These are phyloP conservation scores for Fregata magnificens DNA, from an alignment of 2,113 vertebrate species.

Conservation along the genomic window DNA sequence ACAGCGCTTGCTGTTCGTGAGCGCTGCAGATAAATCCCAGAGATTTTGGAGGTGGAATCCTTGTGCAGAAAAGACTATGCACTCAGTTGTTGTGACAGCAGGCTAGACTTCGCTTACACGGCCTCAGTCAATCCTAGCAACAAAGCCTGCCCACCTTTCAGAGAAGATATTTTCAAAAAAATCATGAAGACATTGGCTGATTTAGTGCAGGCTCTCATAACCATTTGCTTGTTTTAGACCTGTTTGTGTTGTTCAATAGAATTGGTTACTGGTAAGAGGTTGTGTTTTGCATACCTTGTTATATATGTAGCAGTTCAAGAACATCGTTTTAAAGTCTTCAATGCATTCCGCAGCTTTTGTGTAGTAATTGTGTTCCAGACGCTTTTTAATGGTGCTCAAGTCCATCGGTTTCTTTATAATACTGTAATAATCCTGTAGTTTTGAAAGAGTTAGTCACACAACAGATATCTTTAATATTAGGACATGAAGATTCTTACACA, in stretches of 20 bases:
- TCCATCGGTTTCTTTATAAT: constrained; percentile 94
- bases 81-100: not conserved
- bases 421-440: constrained; percentile 89
- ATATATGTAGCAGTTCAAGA: constrained; percentile 92
- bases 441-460: not conserved
- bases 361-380: constrained; percentile 91
- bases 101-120: fast-evolving
- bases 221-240: not conserved
- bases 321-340: constrained; percentile 90
- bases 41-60: not conserved
- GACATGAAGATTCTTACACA: not conserved
- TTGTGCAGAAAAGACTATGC: not conserved
- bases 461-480: not conserved
- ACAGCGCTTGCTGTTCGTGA: not conserved
- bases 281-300: constrained; percentile 80
- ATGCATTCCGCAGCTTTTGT: constrained; percentile 85
- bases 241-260: not conserved
- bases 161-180: not conserved
- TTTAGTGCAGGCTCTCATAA: not conserved
- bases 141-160: not conserved
- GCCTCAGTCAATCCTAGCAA: not conserved
- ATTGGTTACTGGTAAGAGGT: not conserved
- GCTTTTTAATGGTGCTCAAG: constrained; percentile 87
- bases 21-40: not conserved
- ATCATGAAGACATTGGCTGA: not conserved